Conservation (phyloP, 1,140 invertebrate species). For the Phortica variegata region DNA sequence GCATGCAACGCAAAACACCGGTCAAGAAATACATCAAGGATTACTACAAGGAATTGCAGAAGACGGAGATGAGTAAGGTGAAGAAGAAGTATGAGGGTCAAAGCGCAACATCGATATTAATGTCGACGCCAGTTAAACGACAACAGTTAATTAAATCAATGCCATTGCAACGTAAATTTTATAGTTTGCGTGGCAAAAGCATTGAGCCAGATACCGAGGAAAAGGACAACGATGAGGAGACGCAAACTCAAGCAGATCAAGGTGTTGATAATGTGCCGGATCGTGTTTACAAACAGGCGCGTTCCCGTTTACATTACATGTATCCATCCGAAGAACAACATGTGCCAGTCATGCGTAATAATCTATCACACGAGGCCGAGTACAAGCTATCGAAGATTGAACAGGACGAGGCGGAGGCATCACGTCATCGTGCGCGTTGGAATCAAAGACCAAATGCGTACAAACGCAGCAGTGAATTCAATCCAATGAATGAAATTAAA, state of each 20-base stretch:
- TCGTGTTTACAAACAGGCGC: slow-evolving; percentile 21
- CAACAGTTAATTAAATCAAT: background rate
- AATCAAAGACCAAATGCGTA: background rate
- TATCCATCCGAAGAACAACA: slow-evolving; percentile 3
- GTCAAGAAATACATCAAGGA: background rate
- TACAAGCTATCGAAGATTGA: slow-evolving; percentile 51
- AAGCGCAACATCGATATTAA: background rate
- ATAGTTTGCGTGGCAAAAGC: no score
- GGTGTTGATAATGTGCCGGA: slow-evolving; percentile 7
- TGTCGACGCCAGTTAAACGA: background rate
- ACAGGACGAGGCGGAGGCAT: slow-evolving; percentile 39
- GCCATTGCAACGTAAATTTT: background rate
- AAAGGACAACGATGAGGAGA: slow-evolving; percentile 11
- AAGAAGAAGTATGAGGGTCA: slow-evolving; percentile 25
- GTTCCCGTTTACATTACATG: slow-evolving; percentile 10
- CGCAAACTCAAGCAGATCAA: background rate
- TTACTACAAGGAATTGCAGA: slow-evolving; percentile 9
- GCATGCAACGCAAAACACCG: background rate
- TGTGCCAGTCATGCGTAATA: slow-evolving; percentile 16
- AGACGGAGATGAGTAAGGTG: slow-evolving; percentile 27
- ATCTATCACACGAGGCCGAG: slow-evolving; percentile 46
- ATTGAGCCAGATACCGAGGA: no score
- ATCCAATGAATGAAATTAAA: slow-evolving; percentile 49
- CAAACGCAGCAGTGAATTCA: slow-evolving; percentile 33
- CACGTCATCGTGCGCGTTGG: background rate